These are phyloP conservation scores for Corynorhinus townsendii DNA, from an alignment of 2,113 vertebrate genomes.

Conservation along the genomic window DNA sequence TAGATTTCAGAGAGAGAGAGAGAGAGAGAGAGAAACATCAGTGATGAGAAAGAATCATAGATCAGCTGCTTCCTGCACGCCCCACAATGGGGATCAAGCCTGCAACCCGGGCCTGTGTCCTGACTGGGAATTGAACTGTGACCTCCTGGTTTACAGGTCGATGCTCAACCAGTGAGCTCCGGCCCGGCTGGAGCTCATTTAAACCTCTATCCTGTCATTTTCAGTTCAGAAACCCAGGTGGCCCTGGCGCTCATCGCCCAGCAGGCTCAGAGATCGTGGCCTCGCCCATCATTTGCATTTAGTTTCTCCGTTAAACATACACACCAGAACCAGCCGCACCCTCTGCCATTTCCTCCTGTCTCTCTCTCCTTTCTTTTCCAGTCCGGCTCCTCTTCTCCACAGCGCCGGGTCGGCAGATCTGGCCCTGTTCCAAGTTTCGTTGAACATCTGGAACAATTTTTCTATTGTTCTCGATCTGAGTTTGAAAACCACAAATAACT, in stretches of 20 bases:
- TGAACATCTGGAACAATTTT: conserved; percentile 70
- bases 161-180: no score
- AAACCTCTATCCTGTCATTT: not conserved
- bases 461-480: conserved; percentile 62
- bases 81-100: no score
- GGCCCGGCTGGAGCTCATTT: not conserved
- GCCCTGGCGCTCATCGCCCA: not conserved
- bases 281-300: not conserved
- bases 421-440: conserved; percentile 52
- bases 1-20: no score
- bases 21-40: no score
- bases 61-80: no score
- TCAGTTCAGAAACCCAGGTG: not conserved
- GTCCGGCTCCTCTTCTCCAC: not conserved
- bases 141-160: no score
- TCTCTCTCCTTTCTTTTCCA: not conserved
- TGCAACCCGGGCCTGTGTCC: no score
- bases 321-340: not conserved
- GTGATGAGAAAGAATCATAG: no score
- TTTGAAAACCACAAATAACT: conserved; percentile 64
- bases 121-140: no score
- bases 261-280: not conserved
- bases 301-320: not conserved
- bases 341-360: not conserved
- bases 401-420: not conserved